These are phyloP conservation scores for Drosophila burlai DNA, from an alignment of 1,140 invertebrate genomes.

Conservation along the genomic window DNA sequence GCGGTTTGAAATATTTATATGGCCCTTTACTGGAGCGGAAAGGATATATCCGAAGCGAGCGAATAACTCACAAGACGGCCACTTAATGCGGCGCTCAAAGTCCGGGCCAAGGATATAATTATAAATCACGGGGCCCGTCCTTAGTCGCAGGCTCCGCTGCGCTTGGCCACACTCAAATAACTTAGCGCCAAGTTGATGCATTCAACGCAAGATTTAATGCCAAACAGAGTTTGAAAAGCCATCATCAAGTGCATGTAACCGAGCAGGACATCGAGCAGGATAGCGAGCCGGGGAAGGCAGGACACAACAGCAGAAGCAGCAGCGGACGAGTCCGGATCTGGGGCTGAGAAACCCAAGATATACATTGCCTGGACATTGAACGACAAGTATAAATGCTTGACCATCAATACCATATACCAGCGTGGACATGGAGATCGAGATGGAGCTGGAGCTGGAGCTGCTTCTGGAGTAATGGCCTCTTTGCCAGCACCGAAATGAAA, in stretches of 20 bases:
- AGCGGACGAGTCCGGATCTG: neutral
- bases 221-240: conserved; percentile 66
- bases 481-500: conserved; percentile 54
- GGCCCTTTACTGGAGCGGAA: conserved; percentile 46
- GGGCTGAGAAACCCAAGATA: conserved; percentile 41
- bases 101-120: conserved; percentile 53
- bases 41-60: conserved; percentile 43
- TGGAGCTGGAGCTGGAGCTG: conserved; percentile 8
- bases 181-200: conserved; percentile 73
- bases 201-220: conserved; percentile 67
- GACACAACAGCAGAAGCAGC: neutral
- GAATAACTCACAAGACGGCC: conserved; percentile 46
- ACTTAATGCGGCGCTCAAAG: conserved; percentile 48
- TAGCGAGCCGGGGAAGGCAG: conserved; percentile 18
- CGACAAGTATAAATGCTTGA: conserved; percentile 73
- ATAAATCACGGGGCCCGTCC: conserved; percentile 56
- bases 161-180: conserved; percentile 73
- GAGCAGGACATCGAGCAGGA: conserved; percentile 45
- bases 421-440: conserved; percentile 25
- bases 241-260: conserved; percentile 72
- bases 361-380: conserved; percentile 66
- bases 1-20: conserved; percentile 67
- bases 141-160: conserved; percentile 35
- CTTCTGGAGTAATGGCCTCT: conserved; percentile 9
- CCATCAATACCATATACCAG: conserved; percentile 70